A percentile compares a stretch with the other conserved stretches of the same genome.
Evolutionary conservation across 2,888 invertebrate species (phyloP).

Genomic region (Hermaeophaga mercurialis): DNA sequence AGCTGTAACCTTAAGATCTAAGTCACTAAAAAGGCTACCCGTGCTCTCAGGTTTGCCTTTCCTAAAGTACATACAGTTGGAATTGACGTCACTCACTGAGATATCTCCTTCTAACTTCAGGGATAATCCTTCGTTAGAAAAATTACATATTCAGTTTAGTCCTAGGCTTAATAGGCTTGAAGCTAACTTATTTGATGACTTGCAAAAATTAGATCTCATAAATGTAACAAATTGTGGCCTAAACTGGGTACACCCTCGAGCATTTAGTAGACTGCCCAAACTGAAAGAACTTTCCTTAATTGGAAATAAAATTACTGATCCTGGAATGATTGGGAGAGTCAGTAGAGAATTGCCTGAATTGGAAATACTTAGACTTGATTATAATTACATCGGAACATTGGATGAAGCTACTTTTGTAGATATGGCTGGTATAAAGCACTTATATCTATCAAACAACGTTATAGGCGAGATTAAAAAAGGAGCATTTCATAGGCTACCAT

Average conservation of each 20-base stretch:
- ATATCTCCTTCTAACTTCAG: constrained; percentile 72
- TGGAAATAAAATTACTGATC: constrained; percentile 76
- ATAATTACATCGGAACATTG: constrained; percentile 73
- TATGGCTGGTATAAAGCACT: constrained; percentile 69
- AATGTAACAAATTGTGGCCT: constrained; percentile 80
- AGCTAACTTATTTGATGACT: constrained; percentile 69
- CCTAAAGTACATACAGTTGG: constrained; percentile 73
- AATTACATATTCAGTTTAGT: constrained; percentile 75
- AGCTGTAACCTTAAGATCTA: constrained; percentile 82
- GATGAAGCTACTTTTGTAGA: constrained; percentile 81
- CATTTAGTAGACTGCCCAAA: constrained; percentile 73
- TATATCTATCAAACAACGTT: constrained; percentile 73
- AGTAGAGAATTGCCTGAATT: constrained; percentile 76
- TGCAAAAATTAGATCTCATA: constrained; percentile 67
- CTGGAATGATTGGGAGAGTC: constrained; percentile 80
- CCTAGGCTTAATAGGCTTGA: constrained; percentile 70
- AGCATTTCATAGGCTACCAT: constrained; percentile 79
- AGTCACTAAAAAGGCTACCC: constrained; percentile 76
- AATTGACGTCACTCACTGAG: constrained; percentile 70
- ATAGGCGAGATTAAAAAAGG: constrained; percentile 79
- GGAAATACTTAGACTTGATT: constrained; percentile 69
- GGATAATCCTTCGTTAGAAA: constrained; percentile 74
- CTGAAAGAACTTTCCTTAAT: constrained; percentile 72
- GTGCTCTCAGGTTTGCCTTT: constrained; percentile 72
- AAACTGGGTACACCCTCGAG: constrained; percentile 77